Conservation (phyloP, 2,888 invertebrate genomes). For the Chloroclysta siterata region DNA sequence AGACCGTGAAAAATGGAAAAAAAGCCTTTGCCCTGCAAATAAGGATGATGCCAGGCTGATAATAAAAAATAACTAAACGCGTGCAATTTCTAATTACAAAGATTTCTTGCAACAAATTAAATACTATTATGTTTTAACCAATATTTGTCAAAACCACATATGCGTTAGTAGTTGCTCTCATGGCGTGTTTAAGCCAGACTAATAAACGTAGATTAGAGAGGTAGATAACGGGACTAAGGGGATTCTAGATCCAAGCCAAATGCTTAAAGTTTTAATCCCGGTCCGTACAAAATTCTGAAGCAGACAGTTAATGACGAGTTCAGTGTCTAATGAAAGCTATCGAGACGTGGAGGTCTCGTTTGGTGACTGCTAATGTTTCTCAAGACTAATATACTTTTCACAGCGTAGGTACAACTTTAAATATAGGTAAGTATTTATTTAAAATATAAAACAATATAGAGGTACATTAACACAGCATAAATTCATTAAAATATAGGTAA, state of each 20-base stretch:
- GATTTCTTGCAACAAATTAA: no score
- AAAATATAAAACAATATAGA: no score
- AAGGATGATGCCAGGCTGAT: no score
- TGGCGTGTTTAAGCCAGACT: constrained; percentile 17
- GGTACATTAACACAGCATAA: no score
- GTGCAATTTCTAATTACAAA: no score
- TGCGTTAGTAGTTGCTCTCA: not conserved
- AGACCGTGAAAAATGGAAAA: no score
- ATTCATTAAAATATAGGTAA: no score
- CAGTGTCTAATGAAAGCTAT: constrained; percentile 18
- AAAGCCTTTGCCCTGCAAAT: no score
- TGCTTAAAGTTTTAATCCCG: constrained; percentile 29
- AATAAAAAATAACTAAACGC: no score
- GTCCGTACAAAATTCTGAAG: constrained; percentile 15
- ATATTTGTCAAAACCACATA: not conserved
- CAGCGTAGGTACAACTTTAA: not conserved
- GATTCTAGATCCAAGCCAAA: constrained; percentile 28
- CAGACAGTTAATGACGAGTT: constrained; percentile 20
- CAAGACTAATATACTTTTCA: not conserved
- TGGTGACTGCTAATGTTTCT: constrained; percentile 17
- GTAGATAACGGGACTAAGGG: constrained; percentile 21
- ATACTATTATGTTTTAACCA: no score
- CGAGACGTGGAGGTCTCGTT: constrained; percentile 16
- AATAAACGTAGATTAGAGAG: constrained; percentile 24
- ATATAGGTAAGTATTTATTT: no score